Percentiles rank a stretch among this genome's conserved stretches.
These are phyloP conservation scores for Chondrosia reniformis DNA, from an alignment of 37 sponge, comb jelly and placozoan species.

Conservation along the genomic window DNA sequence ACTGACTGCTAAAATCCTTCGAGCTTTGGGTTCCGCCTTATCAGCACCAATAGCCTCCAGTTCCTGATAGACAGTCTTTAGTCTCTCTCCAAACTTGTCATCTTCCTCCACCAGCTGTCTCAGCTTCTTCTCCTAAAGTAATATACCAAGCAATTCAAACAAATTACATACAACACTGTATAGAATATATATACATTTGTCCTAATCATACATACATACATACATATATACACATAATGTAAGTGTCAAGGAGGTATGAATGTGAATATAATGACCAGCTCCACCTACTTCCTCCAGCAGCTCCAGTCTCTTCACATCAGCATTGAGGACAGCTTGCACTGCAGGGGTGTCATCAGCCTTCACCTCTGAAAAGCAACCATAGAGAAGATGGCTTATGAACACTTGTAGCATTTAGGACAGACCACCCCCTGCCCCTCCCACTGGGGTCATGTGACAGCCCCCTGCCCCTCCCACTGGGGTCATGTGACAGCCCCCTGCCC, in stretches of 20 bases:
- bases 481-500: no score
- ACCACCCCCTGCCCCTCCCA: no score
- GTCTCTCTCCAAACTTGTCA: constrained; percentile 44
- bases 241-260: not conserved
- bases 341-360: constrained; percentile 82
- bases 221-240: not conserved
- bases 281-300: constrained; percentile 75
- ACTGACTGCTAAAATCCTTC: constrained; percentile 86
- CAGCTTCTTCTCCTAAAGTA: constrained; percentile 34
- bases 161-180: no score
- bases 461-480: no score
- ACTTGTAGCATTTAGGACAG: no score
- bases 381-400: no score
- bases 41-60: constrained; percentile 92
- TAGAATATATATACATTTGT: no score
- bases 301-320: constrained; percentile 72
- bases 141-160: not conserved
- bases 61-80: constrained; percentile 73
- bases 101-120: constrained; percentile 52
- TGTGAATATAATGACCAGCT: not conserved
- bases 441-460: no score
- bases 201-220: not conserved
- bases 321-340: constrained; percentile 82
- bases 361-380: constrained; percentile 75
- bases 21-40: constrained; percentile 87